Percentiles rank a stretch among this genome's conserved stretches.
Conservation (phyloP, 1,140 invertebrate genomes). For the Hormaphis cornu region DNA sequence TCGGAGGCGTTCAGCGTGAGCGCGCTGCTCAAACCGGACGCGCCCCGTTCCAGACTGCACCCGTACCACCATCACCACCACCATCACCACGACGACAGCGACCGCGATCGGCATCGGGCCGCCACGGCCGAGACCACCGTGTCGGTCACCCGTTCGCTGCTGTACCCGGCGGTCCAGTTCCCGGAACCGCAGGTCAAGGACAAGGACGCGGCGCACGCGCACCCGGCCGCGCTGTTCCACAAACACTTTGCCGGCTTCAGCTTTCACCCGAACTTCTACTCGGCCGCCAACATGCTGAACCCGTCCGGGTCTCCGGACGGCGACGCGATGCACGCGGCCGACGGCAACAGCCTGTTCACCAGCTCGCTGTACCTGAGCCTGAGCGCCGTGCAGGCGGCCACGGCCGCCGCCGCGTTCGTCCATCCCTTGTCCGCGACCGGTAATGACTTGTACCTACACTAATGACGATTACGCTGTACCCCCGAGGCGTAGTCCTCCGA, state of each 20-base stretch:
- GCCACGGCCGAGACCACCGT: conserved; percentile 47
- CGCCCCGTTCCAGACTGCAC: conserved; percentile 48
- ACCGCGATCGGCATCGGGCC: conserved; percentile 40
- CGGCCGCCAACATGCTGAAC: conserved; percentile 37
- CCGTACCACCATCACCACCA: conserved; percentile 22
- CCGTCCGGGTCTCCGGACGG: conserved; percentile 41
- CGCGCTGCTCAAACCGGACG: conserved; percentile 63
- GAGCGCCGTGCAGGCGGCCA: conserved; percentile 49
- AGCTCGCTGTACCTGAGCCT: conserved; percentile 53
- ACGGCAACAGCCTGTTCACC: conserved; percentile 45
- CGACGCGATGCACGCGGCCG: conserved; percentile 35
- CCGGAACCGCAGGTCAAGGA: conserved; percentile 36
- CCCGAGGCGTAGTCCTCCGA: too few relatives aligned
- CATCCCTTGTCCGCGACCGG: conserved; percentile 35
- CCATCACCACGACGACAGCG: not conserved
- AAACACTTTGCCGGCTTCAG: conserved; percentile 37
- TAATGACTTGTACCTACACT: not conserved
- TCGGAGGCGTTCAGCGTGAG: conserved; percentile 70
- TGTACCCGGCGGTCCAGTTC: conserved; percentile 49
- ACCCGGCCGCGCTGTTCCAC: conserved; percentile 30
- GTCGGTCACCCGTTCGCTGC: conserved; percentile 49
- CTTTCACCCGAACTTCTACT: conserved; percentile 33
- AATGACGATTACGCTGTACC: too few relatives aligned
- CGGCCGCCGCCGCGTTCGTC: conserved; percentile 42
- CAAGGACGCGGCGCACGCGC: not conserved